Percentiles rank a stretch among this genome's conserved stretches.
phyloP scores from a whole-genome alignment of 2,888 invertebrate genomes.

The Sisyra nigra region DNA sequence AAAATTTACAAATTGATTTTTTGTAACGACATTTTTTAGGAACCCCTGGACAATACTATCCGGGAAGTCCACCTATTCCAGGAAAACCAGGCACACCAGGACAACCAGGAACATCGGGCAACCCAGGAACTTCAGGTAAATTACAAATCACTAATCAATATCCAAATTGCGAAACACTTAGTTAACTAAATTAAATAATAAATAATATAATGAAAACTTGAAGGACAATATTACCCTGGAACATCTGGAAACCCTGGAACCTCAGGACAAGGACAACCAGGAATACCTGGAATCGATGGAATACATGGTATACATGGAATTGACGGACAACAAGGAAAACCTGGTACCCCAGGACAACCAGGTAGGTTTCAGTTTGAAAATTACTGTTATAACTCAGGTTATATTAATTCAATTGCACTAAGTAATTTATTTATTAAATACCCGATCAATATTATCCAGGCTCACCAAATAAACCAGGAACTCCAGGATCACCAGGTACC shows the following conservation, averaged over 20 bases:
- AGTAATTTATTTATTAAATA: too few species aligned
- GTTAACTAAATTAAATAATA: too few species aligned
- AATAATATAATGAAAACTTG: too few species aligned
- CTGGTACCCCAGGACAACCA: conserved; percentile 16
- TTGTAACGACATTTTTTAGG: not conserved
- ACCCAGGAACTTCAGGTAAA: conserved; percentile 14
- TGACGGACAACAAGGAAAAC: conserved; percentile 2
- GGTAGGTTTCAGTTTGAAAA: conserved; percentile 21
- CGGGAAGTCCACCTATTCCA: conserved; percentile 12
- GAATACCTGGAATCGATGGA: not conserved
- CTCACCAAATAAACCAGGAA: conserved; percentile 10
- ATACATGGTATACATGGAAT: not conserved
- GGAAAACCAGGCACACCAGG: conserved; percentile 14
- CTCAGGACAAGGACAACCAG: conserved; percentile 17
- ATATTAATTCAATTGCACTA: too few species aligned
- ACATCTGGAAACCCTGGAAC: conserved; percentile 22
- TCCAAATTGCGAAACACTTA: not conserved
- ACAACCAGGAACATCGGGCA: not conserved
- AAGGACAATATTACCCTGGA: conserved; percentile 18
- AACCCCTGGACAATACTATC: not conserved
- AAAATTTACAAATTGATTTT: not conserved
- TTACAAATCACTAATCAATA: conserved; percentile 11
- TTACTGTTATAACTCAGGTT: conserved; percentile 16
- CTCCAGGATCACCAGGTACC: conserved; percentile 12
- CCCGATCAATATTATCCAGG: not conserved